Evolutionary conservation across 2,113 vertebrate genomes (phyloP).

Genomic region (Sturnus vulgaris): DNA sequence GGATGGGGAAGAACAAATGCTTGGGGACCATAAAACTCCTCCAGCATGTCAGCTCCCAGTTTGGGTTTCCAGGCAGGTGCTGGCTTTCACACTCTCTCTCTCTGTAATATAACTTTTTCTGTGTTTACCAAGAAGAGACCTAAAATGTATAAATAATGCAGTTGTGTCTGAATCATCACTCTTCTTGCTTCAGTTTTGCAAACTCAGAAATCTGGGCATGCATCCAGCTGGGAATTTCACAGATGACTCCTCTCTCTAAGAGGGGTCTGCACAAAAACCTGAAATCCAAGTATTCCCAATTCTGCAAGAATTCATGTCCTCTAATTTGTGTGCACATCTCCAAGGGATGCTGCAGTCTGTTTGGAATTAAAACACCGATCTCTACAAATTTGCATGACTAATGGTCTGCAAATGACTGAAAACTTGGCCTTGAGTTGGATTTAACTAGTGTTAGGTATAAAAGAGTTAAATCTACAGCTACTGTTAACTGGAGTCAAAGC

Average conservation of each 20-base stretch:
- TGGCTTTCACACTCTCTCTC: not conserved
- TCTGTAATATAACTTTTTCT: not conserved
- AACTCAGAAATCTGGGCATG: not conserved
- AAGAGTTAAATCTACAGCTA: constrained; percentile 14
- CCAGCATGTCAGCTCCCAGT: not conserved
- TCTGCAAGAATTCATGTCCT: not conserved
- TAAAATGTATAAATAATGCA: not conserved
- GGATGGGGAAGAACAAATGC: not conserved
- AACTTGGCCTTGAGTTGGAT: not conserved
- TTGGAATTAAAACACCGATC: not conserved
- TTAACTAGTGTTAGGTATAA: not conserved
- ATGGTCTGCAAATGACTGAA: not conserved
- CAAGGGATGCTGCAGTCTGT: not conserved
- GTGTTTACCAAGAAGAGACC: not conserved
- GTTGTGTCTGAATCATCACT: not conserved
- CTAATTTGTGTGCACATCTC: not conserved
- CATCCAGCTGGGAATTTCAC: constrained; percentile 13
- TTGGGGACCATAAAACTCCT: not conserved
- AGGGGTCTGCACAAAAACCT: not conserved
- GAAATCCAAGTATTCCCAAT: not conserved
- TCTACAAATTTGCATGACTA: not conserved
- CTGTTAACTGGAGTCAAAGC: not conserved
- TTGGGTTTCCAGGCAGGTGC: not conserved
- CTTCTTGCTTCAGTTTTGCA: not conserved
- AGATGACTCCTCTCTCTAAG: not conserved